These are phyloP conservation scores for Sebastolobus altivelis DNA, from an alignment of 2,797 vertebrate genomes.

Conservation along the genomic window DNA sequence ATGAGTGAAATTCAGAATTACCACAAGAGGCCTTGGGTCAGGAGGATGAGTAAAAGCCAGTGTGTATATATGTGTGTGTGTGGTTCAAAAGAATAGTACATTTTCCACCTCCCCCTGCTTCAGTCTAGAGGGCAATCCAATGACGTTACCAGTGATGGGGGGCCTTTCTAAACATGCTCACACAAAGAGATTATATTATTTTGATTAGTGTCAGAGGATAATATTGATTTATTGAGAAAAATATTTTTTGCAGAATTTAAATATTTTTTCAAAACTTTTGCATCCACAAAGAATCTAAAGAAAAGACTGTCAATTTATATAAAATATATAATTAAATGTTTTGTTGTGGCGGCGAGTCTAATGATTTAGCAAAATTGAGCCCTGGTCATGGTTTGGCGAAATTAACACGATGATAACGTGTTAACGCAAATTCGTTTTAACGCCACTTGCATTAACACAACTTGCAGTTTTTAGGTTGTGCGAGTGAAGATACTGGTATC, in stretches of 20 bases:
- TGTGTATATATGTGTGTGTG: slow-evolving; percentile 1
- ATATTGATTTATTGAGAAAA: slow-evolving; percentile 24
- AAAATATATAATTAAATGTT: not conserved
- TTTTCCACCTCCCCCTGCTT: not conserved
- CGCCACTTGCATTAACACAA: no score
- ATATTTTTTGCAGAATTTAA: not conserved
- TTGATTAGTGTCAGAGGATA: not conserved
- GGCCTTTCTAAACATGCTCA: not conserved
- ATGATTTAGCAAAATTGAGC: not conserved
- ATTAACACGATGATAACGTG: no score
- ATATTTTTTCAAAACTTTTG: not conserved
- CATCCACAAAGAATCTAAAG: not conserved
- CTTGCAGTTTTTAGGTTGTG: no score
- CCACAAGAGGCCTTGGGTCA: slow-evolving; percentile 3
- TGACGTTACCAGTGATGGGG: not conserved
- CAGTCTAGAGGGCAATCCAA: slow-evolving; percentile 5
- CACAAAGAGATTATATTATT: not conserved
- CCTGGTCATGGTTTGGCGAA: not conserved
- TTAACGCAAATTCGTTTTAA: no score
- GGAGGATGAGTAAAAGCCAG: not conserved
- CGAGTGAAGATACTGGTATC: no score
- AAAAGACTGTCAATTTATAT: not conserved
- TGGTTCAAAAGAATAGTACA: not conserved
- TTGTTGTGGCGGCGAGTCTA: not conserved
- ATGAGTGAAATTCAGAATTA: slow-evolving; percentile 3